phyloP scores from a whole-genome alignment of 2,888 invertebrate genomes.

The Zygothrica quintamaculata region DNA sequence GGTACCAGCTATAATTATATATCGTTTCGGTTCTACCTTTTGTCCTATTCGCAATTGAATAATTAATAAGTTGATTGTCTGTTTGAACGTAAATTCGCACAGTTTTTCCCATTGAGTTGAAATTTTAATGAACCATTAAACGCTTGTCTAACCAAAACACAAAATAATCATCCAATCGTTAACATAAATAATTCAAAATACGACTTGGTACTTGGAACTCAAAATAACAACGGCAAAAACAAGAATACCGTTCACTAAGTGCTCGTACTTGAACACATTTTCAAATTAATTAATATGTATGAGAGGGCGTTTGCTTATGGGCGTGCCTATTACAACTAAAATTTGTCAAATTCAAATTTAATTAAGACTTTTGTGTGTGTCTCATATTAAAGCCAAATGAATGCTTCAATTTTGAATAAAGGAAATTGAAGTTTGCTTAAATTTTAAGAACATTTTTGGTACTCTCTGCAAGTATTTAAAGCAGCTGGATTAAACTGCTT shows the following conservation, averaged over 20 bases:
- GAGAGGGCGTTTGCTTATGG: constrained; percentile 20
- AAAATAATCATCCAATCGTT: constrained; percentile 66
- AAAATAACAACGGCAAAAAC: constrained; percentile 39
- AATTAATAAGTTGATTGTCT: constrained; percentile 26
- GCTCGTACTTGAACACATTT: constrained; percentile 27
- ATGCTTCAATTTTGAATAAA: too few species aligned
- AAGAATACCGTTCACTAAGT: not conserved
- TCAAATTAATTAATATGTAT: constrained; percentile 73
- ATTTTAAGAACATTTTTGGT: too few species aligned
- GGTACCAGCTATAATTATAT: too few species aligned
- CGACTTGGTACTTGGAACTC: constrained; percentile 28
- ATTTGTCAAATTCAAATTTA: constrained; percentile 11
- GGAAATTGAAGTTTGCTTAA: too few species aligned
- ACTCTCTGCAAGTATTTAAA: too few species aligned
- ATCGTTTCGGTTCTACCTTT: constrained; percentile 21
- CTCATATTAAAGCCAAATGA: not conserved
- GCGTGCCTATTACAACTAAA: constrained; percentile 26
- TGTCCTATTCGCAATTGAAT: constrained; percentile 13
- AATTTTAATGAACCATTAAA: constrained; percentile 71
- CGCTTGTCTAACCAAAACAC: constrained; percentile 56
- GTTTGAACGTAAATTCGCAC: constrained; percentile 6
- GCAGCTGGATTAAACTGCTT: too few species aligned
- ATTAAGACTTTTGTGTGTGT: not conserved
- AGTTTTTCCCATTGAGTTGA: constrained; percentile 36
- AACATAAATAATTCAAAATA: constrained; percentile 63